phyloP scores from a whole-genome alignment of 1,140 invertebrate species.

The Eupeodes corollae region DNA sequence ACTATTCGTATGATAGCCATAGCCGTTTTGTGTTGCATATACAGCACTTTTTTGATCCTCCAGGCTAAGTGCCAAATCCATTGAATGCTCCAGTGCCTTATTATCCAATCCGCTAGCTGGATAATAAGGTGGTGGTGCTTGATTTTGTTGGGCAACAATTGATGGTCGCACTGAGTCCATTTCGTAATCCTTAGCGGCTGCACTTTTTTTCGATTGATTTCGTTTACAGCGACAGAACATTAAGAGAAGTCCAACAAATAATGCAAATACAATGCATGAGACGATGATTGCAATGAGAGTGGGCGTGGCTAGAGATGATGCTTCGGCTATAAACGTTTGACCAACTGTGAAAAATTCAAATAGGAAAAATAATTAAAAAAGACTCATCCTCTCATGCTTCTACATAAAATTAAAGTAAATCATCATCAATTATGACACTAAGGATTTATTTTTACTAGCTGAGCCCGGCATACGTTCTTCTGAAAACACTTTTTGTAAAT shows the following conservation, averaged over 20 bases:
- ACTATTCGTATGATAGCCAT: slow-evolving; percentile 60
- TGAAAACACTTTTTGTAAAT: no score
- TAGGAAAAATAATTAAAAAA: slow-evolving; percentile 6
- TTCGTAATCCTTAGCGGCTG: slow-evolving; percentile 75
- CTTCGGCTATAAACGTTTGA: slow-evolving; percentile 64
- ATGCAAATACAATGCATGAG: slow-evolving; percentile 64
- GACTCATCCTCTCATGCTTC: no score
- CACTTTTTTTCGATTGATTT: slow-evolving; percentile 66
- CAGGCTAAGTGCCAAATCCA: slow-evolving; percentile 68
- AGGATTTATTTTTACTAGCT: no score
- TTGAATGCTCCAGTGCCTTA: slow-evolving; percentile 76
- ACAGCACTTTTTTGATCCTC: slow-evolving; percentile 69
- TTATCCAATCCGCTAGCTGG: slow-evolving; percentile 76
- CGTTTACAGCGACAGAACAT: slow-evolving; percentile 79
- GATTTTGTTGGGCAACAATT: slow-evolving; percentile 61
- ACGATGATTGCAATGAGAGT: slow-evolving; percentile 71
- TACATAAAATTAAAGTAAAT: no score
- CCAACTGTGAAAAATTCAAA: slow-evolving; percentile 47
- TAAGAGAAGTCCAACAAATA: slow-evolving; percentile 63
- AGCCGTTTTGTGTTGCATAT: slow-evolving; percentile 70
- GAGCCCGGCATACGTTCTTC: no score
- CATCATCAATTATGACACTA: no score
- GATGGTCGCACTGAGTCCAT: slow-evolving; percentile 72
- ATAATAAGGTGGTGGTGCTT: slow-evolving; percentile 72
- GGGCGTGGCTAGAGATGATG: slow-evolving; percentile 60